Percentiles rank a stretch among this genome's conserved stretches.
These are phyloP conservation scores for Rhizoglyphus robini DNA, from an alignment of 1,140 invertebrate species.

Conservation along the genomic window DNA sequence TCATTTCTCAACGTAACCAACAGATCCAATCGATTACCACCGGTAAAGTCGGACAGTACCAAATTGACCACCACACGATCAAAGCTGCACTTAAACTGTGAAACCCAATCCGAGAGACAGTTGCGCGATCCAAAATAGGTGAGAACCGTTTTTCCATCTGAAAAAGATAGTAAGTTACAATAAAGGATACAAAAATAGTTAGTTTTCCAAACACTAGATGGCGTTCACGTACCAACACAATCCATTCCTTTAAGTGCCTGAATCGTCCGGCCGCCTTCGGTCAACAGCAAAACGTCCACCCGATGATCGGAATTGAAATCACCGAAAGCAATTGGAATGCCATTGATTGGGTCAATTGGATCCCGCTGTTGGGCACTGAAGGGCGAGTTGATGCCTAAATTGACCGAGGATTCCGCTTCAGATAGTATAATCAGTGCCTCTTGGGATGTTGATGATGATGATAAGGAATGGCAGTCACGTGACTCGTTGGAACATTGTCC, in stretches of 20 bases:
- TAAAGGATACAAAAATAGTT: neutral
- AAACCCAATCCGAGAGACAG: neutral
- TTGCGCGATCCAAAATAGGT: neutral
- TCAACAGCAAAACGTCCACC: neutral
- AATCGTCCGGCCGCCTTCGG: neutral
- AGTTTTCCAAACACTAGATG: neutral
- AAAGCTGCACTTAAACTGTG: neutral
- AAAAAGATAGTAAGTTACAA: neutral
- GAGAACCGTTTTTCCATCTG: slow-evolving; percentile 12
- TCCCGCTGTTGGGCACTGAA: too few species aligned
- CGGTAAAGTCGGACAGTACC: slow-evolving; percentile 5
- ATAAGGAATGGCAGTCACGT: too few species aligned
- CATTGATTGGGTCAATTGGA: neutral
- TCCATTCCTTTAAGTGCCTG: neutral
- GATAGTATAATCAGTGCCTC: too few species aligned
- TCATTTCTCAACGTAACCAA: neutral
- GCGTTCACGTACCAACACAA: neutral
- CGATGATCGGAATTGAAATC: neutral
- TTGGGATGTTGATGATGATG: too few species aligned
- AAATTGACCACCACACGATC: neutral
- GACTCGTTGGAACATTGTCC: too few species aligned
- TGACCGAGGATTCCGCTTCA: too few species aligned
- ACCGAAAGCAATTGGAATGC: slow-evolving; percentile 1
- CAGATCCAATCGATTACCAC: neutral
- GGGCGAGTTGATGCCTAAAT: too few species aligned